Conservation (phyloP, 2,888 invertebrate species). For the Dicyrtoma fusca region DNA sequence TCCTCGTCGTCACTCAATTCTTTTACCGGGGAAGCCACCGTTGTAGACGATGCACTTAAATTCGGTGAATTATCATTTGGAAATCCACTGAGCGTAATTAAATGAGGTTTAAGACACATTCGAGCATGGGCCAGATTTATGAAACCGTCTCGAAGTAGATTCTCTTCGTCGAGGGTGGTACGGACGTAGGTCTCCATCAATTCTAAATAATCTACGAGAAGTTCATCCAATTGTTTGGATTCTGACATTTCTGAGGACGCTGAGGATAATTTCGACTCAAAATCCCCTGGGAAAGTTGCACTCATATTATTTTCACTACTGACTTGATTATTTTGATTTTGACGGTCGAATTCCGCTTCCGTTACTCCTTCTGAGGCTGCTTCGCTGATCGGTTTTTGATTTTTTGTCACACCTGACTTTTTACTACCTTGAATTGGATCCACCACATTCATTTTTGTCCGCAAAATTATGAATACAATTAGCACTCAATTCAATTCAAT, state of each 20-base stretch:
- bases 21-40: neutral
- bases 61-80: conserved; percentile 9
- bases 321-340: neutral
- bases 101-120: conserved; percentile 33
- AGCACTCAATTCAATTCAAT: too few relatives aligned
- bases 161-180: conserved; percentile 25
- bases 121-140: conserved; percentile 32
- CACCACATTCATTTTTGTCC: too few relatives aligned
- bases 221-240: conserved; percentile 10
- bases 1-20: neutral
- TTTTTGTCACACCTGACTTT: too few relatives aligned
- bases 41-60: conserved; percentile 14
- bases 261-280: neutral
- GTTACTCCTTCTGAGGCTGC: neutral
- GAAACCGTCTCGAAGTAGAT: conserved; percentile 24
- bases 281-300: too few relatives aligned
- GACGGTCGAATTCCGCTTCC: neutral
- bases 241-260: neutral
- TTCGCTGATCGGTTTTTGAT: too few relatives aligned
- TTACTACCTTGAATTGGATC: too few relatives aligned
- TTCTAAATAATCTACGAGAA: conserved; percentile 26
- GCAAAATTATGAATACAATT: too few relatives aligned
- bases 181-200: conserved; percentile 24
- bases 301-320: too few relatives aligned
- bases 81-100: conserved; percentile 17